Conservation (phyloP, 2,797 vertebrate species). For the Cottoperca gobio region DNA sequence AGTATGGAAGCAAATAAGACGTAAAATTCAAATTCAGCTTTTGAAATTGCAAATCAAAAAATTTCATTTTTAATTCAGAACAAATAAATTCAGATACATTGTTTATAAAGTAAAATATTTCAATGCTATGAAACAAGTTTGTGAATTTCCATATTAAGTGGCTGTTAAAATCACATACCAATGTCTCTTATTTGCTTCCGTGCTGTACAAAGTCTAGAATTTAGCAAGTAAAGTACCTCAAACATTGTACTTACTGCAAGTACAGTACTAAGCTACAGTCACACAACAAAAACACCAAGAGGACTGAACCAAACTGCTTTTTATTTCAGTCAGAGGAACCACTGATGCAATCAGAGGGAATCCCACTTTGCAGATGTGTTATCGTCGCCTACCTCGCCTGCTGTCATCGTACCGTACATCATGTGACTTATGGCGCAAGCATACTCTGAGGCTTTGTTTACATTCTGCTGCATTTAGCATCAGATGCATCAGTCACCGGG, state of each 20-base stretch:
- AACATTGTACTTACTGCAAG: neutral
- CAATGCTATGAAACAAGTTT: too few species aligned
- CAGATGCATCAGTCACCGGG: conserved; percentile 19
- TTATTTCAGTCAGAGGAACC: conserved; percentile 62
- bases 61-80: too few species aligned
- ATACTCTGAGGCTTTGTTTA: conserved; percentile 23
- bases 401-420: neutral
- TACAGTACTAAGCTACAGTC: neutral
- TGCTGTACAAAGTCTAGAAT: too few species aligned
- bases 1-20: too few species aligned
- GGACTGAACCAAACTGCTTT: conserved; percentile 49
- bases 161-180: too few species aligned
- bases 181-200: too few species aligned
- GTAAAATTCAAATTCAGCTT: too few species aligned
- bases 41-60: too few species aligned
- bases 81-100: too few species aligned
- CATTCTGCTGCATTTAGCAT: conserved; percentile 42
- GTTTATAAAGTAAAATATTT: too few species aligned
- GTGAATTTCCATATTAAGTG: too few species aligned
- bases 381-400: neutral
- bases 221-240: neutral
- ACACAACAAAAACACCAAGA: conserved; percentile 11
- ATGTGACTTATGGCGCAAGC: neutral
- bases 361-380: conserved; percentile 19
- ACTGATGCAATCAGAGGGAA: conserved; percentile 30